phyloP scores from a whole-genome alignment of 2,888 invertebrate genomes.

The Dorcus hopei region DNA sequence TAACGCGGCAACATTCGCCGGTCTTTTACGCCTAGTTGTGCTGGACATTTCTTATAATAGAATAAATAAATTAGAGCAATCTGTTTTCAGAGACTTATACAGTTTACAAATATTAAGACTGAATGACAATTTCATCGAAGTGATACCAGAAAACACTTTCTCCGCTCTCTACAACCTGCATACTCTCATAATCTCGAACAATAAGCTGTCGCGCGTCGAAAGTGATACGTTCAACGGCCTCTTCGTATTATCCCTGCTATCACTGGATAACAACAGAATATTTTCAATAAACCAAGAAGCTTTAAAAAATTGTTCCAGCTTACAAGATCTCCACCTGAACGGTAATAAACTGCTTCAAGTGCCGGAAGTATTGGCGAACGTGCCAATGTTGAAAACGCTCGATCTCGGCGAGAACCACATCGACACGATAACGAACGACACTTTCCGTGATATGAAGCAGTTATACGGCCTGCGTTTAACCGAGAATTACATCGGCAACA shows the following conservation, averaged over 20 bases:
- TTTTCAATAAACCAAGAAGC: constrained; percentile 71
- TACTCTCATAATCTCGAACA: constrained; percentile 77
- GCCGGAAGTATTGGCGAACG: constrained; percentile 69
- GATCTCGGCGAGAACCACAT: constrained; percentile 86
- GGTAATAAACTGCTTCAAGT: constrained; percentile 75
- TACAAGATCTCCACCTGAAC: constrained; percentile 80
- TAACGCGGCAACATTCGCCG: constrained; percentile 75
- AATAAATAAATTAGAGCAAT: constrained; percentile 70
- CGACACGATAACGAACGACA: constrained; percentile 70
- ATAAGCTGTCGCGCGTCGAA: constrained; percentile 72
- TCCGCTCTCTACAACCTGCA: constrained; percentile 73
- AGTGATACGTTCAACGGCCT: constrained; percentile 74
- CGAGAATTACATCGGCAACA: constrained; percentile 79
- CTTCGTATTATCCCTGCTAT: constrained; percentile 70
- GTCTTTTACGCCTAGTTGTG: constrained; percentile 71
- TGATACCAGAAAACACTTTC: constrained; percentile 75
- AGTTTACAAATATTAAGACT: constrained; percentile 76
- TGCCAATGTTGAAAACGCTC: constrained; percentile 73
- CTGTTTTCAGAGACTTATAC: constrained; percentile 74
- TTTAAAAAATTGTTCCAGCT: constrained; percentile 72
- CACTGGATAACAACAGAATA: constrained; percentile 77
- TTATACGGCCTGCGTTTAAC: constrained; percentile 79
- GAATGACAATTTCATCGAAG: constrained; percentile 75
- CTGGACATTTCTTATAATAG: constrained; percentile 75
- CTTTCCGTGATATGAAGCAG: constrained; percentile 76